Evolutionary conservation across 2,113 vertebrate species (phyloP).

Genomic region (Xyliphius kryptos): DNA sequence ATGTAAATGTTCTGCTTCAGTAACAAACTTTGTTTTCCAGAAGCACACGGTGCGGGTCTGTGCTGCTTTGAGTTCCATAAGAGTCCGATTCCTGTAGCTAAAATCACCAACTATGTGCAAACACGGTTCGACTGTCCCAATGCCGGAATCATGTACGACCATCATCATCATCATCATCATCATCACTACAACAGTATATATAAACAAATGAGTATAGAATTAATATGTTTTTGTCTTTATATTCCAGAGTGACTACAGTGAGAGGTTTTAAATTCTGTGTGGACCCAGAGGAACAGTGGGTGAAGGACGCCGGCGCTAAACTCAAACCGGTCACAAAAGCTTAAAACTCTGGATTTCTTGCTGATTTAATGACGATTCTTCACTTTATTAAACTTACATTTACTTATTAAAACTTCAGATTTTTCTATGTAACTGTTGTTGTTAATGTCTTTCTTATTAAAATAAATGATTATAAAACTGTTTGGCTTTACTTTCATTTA

Average conservation of each 20-base stretch:
- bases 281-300: background rate
- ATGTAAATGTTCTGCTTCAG: no score
- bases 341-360: background rate
- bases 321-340: background rate
- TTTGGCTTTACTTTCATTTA: no score
- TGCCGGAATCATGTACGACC: conserved; percentile 49
- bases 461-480: no score
- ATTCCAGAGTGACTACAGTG: background rate
- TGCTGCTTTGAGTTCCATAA: conserved; percentile 7
- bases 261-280: background rate
- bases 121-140: conserved; percentile 31
- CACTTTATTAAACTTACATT: no score
- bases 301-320: background rate
- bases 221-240: no score
- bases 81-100: background rate
- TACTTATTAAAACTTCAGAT: no score
- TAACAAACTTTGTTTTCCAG: background rate
- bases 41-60: background rate
- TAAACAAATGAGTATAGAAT: background rate
- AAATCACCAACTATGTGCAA: background rate
- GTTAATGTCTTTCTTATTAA: no score
- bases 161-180: no score
- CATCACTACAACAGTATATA: background rate
- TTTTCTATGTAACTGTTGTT: no score
- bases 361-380: no score